Conservation (phyloP, 2,113 vertebrate species). For the Xyrauchen texanus region DNA sequence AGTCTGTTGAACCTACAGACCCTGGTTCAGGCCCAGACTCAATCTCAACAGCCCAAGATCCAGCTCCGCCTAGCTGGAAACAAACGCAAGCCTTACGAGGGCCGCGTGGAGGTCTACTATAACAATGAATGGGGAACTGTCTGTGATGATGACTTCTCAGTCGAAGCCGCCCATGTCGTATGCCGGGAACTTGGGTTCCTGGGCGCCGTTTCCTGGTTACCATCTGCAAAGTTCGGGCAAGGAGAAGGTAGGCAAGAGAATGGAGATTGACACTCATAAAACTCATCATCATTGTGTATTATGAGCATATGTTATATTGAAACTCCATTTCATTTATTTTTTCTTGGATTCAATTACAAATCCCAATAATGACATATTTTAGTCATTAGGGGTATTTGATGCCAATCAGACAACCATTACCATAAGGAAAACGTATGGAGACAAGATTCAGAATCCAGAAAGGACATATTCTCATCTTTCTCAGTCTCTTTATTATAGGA, state of each 20-base stretch:
- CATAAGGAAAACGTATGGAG: slow-evolving; percentile 33
- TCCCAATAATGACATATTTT: slow-evolving; percentile 56
- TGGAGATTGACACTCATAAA: not conserved
- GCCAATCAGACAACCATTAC: slow-evolving; percentile 23
- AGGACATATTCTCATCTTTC: slow-evolving; percentile 54
- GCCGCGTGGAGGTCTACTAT: slow-evolving; percentile 89
- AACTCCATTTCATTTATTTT: slow-evolving; percentile 5
- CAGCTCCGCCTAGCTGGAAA: slow-evolving; percentile 87
- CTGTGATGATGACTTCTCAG: slow-evolving; percentile 94
- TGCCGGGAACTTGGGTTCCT: slow-evolving; percentile 88
- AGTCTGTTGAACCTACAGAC: slow-evolving; percentile 51
- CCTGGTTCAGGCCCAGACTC: slow-evolving; percentile 60
- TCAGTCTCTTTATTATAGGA: not conserved
- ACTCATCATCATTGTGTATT: not conserved
- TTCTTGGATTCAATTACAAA: slow-evolving; percentile 42
- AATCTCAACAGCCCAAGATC: slow-evolving; percentile 64
- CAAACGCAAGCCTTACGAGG: slow-evolving; percentile 88
- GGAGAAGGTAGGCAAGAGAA: slow-evolving; percentile 84
- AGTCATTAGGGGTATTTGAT: slow-evolving; percentile 52
- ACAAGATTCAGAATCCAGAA: slow-evolving; percentile 45
- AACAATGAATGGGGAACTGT: slow-evolving; percentile 89
- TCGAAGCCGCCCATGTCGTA: slow-evolving; percentile 82
- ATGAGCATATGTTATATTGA: not conserved
- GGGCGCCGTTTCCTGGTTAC: slow-evolving; percentile 82
- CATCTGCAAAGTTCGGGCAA: slow-evolving; percentile 85